Percentiles rank a stretch among this genome's conserved stretches.
Evolutionary conservation across 1,140 invertebrate species (phyloP).

Genomic region (roundworm (Caenorhabditis elegans)): DNA sequence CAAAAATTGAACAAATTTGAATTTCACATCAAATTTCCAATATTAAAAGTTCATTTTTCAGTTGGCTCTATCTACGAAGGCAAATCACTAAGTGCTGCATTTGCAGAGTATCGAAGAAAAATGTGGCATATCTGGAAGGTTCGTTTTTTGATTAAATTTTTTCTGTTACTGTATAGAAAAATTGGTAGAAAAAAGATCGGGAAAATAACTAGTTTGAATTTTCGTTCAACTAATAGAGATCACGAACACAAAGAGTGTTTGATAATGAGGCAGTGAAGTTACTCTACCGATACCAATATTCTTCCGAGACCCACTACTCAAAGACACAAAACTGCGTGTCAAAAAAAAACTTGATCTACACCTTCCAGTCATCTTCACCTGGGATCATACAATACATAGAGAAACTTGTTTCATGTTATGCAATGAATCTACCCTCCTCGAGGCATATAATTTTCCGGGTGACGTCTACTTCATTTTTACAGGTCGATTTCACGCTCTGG

Average conservation of each 20-base stretch:
- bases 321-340: not conserved
- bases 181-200: not conserved
- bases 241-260: not conserved
- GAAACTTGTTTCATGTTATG: conserved; percentile 25
- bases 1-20: no score
- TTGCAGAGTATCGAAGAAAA: conserved; percentile 23
- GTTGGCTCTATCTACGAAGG: conserved; percentile 34
- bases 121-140: conserved; percentile 43
- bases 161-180: no score
- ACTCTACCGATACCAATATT: not conserved
- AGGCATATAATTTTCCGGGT: conserved; percentile 17
- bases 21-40: no score
- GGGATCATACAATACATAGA: not conserved
- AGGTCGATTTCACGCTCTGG: conserved; percentile 39
- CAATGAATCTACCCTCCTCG: conserved; percentile 2
- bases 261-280: conserved; percentile 7
- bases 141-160: not conserved
- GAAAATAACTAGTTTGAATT: not conserved
- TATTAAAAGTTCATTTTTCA: not conserved
- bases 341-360: conserved; percentile 25
- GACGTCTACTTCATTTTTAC: not conserved
- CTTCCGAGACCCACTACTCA: not conserved
- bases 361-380: not conserved
- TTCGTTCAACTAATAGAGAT: not conserved
- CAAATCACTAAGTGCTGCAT: conserved; percentile 1